phyloP scores from a whole-genome alignment of 64 coral and sea anemone genomes.

The Pocillopora damicornis region DNA sequence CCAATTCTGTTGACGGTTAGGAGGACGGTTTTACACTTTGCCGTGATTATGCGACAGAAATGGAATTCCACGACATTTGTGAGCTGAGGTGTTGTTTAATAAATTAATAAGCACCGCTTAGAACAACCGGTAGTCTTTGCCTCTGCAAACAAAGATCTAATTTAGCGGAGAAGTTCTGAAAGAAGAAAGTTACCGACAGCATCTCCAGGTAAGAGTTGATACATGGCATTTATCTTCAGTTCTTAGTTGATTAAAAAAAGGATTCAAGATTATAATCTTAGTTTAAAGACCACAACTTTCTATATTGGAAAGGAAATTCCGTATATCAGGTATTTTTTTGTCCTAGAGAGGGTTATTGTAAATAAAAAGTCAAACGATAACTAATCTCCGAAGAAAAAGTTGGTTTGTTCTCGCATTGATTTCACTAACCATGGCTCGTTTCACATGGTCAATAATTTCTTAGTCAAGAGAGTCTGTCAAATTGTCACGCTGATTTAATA shows the following conservation, averaged over 20 bases:
- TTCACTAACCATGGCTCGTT: background rate
- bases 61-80: constrained; percentile 33
- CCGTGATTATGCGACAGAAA: constrained; percentile 40
- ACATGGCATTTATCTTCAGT: background rate
- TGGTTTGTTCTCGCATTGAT: too few relatives aligned
- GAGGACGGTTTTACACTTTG: constrained; percentile 2
- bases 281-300: background rate
- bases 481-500: background rate
- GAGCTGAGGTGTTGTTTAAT: constrained; percentile 42
- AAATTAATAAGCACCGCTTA: constrained; percentile 14
- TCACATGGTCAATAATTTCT: background rate
- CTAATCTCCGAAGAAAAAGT: background rate
- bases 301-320: background rate
- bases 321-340: background rate
- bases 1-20: background rate
- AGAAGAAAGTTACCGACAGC: background rate
- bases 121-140: constrained; percentile 23
- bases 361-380: constrained; percentile 16
- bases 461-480: background rate
- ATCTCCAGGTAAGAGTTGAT: background rate
- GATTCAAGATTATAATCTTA: background rate
- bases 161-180: background rate
- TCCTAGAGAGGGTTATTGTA: constrained; percentile 11
- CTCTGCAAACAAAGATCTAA: background rate
- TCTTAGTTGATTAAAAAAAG: background rate